phyloP scores from a whole-genome alignment of 2,797 vertebrate species.

The Enteromius viviparus region DNA sequence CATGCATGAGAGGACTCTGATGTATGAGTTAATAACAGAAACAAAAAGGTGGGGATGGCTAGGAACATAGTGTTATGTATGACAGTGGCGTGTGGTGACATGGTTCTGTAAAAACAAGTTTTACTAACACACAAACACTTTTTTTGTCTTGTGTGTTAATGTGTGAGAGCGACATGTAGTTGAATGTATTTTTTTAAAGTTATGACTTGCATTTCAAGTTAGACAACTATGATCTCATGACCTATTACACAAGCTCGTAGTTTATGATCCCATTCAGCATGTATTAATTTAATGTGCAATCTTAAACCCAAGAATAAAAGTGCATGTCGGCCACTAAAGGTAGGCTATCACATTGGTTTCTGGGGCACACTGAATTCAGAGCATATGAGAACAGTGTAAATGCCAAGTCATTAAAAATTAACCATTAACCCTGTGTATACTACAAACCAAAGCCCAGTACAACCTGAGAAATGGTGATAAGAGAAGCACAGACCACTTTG shows the following conservation, averaged over 20 bases:
- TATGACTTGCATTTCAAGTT: not conserved
- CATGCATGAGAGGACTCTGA: slow-evolving; percentile 31
- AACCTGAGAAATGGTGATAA: slow-evolving; percentile 8
- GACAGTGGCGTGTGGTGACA: slow-evolving; percentile 8
- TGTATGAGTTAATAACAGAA: slow-evolving; percentile 39
- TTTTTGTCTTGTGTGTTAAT: not conserved
- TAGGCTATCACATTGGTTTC: not conserved
- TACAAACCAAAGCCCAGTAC: slow-evolving; percentile 12
- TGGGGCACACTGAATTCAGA: not conserved
- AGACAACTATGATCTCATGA: not conserved
- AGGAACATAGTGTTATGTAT: slow-evolving; percentile 1
- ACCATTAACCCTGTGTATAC: not conserved
- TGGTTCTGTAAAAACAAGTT: not conserved
- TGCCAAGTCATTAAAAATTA: slow-evolving; percentile 16
- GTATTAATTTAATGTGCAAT: not conserved
- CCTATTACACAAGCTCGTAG: not conserved
- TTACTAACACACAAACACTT: not conserved
- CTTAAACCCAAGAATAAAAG: not conserved
- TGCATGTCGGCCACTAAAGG: not conserved
- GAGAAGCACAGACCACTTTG: not conserved
- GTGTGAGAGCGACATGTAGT: not conserved
- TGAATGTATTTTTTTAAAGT: not conserved
- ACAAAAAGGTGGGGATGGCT: slow-evolving; percentile 28
- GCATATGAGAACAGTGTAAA: slow-evolving; percentile 14
- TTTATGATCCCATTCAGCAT: not conserved